These are phyloP conservation scores for Henicopernis longicauda DNA, from an alignment of 2,113 vertebrate species.

Conservation along the genomic window DNA sequence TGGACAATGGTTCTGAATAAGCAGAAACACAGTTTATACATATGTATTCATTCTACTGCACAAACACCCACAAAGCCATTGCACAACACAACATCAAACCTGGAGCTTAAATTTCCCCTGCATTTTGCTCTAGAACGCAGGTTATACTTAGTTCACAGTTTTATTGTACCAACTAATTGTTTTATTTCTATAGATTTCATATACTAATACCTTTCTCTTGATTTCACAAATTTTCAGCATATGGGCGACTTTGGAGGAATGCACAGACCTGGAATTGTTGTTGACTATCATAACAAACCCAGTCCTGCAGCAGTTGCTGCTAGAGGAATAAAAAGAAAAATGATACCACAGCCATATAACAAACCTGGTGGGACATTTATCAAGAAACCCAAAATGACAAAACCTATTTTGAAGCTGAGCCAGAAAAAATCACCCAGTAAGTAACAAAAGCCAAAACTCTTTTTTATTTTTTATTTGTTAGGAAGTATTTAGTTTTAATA, in stretches of 20 bases:
- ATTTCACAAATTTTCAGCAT: slow-evolving; percentile 77
- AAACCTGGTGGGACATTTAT: slow-evolving; percentile 75
- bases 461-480: background rate
- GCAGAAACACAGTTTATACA: slow-evolving; percentile 62
- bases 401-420: slow-evolving; percentile 72
- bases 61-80: slow-evolving; percentile 44
- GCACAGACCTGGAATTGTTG: slow-evolving; percentile 78
- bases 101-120: slow-evolving; percentile 42
- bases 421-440: slow-evolving; percentile 77
- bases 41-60: slow-evolving; percentile 25
- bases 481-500: background rate
- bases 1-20: slow-evolving; percentile 71
- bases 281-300: slow-evolving; percentile 79
- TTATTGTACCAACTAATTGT: slow-evolving; percentile 42
- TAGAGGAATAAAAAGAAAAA: slow-evolving; percentile 86
- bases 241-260: slow-evolving; percentile 80
- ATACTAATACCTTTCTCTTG: slow-evolving; percentile 60
- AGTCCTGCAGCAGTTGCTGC: slow-evolving; percentile 75
- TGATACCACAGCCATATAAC: slow-evolving; percentile 76
- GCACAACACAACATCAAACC: background rate
- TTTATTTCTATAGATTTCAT: slow-evolving; percentile 9
- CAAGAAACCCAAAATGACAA: slow-evolving; percentile 83
- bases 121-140: slow-evolving; percentile 43
- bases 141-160: slow-evolving; percentile 38
- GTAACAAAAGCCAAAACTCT: slow-evolving; percentile 29